Base-by-base conservation (phyloP, 35 echinoderm and acorn worm genomes). In the Apostichopus parvimensis region DNA sequence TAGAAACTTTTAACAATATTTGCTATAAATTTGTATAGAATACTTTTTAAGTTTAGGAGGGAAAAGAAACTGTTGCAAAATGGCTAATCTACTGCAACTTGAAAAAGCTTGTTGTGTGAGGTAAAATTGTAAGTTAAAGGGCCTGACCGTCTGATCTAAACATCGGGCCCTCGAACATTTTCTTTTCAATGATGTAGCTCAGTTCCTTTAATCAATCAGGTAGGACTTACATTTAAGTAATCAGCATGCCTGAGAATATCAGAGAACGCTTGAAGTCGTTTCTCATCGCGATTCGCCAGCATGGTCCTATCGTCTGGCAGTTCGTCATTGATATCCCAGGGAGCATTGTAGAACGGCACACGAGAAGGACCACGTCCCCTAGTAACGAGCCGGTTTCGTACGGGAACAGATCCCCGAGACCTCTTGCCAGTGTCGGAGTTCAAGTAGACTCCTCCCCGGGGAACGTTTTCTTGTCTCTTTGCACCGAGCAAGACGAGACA, bases 171-270 rank as follows among this genome's bases (percentile, higher is more conserved):
- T 45, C 34, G 3, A 45, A 45, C 34, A 45, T 45, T 45, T 45
- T 45, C 34, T 45, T 45, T 45, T 45, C 34, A 45, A 45, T 45
- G 34, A 45, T 45, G 34, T 45, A 45, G 34, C 34, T 45, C 34
- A 45, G 3, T 45, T 45, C 34, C 18, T 0, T 14, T 68, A 11
- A 9, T 14, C 11, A 68, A 18, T 4, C 0, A 68, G 18, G 11
- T 4, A 14, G 18, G 4, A 14, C 78, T 24, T 80, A 80, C 78
- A 80, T 80, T 80, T 6, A 80, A 34, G 78, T 45, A 80, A 80
- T 80, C 78, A 25, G 78, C 24, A 45, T 80, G n/a, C 6, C 25
- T 80, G 24, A 80, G 53, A 45, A 80, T 80, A 9, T 80, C 78
- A 25, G 78, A 80, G 53, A 80, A 45, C 24, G 78, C 78, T 45